Evolutionary conservation across 92 coral and sea anemone species (phyloP).

Genomic region (Blastomussa wellsi): DNA sequence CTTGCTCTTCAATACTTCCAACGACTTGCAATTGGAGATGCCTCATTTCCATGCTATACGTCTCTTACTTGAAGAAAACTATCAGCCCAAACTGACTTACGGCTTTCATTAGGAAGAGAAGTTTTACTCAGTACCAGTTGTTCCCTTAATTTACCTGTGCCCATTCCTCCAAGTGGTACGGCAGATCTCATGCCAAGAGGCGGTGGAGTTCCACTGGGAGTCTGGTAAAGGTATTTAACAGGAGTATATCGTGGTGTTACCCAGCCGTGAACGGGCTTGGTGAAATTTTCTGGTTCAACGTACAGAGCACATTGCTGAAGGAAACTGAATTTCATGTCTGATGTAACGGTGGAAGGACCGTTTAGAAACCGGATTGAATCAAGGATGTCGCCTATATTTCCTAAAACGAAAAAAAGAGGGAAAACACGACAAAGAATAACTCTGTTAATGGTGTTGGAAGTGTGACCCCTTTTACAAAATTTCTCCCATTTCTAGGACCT

Average conservation of each 20-base stretch:
- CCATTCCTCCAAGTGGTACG: constrained; percentile 91
- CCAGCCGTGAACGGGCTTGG: constrained; percentile 64
- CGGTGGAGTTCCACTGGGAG: constrained; percentile 65
- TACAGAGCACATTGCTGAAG: constrained; percentile 77
- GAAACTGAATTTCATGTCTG: constrained; percentile 62
- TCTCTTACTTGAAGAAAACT: neutral
- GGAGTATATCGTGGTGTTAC: constrained; percentile 67
- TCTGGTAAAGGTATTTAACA: constrained; percentile 69
- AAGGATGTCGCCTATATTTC: constrained; percentile 58
- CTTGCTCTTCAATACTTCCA: neutral
- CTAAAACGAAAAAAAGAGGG: constrained; percentile 16
- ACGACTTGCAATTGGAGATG: neutral
- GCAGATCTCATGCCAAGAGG: constrained; percentile 94
- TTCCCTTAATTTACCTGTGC: constrained; percentile 59
- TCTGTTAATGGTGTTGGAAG: neutral
- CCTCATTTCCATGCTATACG: neutral
- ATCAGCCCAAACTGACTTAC: too few relatives aligned
- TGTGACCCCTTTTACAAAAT: neutral
- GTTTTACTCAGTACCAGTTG: neutral
- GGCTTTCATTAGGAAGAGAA: too few relatives aligned
- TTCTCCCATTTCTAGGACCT: neutral
- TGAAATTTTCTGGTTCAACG: constrained; percentile 82
- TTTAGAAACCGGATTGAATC: constrained; percentile 76
- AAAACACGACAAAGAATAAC: neutral
- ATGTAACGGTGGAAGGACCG: constrained; percentile 78